A percentile compares a stretch with the other conserved stretches of the same genome.
phyloP scores from a whole-genome alignment of 2,797 vertebrate genomes.

The Harpagifer antarcticus region DNA sequence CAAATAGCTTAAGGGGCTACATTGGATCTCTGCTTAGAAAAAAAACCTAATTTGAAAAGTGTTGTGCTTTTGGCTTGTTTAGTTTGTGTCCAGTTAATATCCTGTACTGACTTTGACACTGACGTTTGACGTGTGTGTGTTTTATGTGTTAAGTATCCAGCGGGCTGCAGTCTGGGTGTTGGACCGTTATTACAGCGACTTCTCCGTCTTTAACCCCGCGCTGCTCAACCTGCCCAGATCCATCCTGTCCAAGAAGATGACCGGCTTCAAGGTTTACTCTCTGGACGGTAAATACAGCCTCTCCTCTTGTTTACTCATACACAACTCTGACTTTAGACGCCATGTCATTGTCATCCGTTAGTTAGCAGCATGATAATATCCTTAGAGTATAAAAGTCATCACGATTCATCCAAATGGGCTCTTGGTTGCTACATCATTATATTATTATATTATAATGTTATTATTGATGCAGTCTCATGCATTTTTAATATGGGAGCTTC shows the following conservation, averaged over 20 bases:
- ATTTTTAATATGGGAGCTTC: too few species aligned
- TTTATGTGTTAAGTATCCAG: conserved; percentile 88
- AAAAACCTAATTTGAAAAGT: not conserved
- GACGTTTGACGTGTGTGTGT: not conserved
- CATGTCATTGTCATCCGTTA: not conserved
- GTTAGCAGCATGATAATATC: too few species aligned
- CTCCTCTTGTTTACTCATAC: not conserved
- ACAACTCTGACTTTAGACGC: not conserved
- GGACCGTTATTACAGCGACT: conserved; percentile 97
- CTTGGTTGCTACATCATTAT: too few species aligned
- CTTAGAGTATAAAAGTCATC: too few species aligned
- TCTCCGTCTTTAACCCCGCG: conserved; percentile 96
- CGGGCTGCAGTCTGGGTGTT: conserved; percentile 95
- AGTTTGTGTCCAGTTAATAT: not conserved
- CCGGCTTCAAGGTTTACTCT: conserved; percentile 97
- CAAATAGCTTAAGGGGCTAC: not conserved
- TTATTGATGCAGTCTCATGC: too few species aligned
- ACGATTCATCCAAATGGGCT: too few species aligned
- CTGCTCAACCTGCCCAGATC: conserved; percentile 97
- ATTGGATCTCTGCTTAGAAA: not conserved
- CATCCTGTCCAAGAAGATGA: conserved; percentile 97
- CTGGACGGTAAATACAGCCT: conserved; percentile 81
- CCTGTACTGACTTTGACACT: not conserved
- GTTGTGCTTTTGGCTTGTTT: not conserved
- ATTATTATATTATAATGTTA: too few species aligned